Evolutionary conservation across 2,113 vertebrate species (phyloP), one percentile per base, ranked within the genome.

Genomic region (Anoplopoma fimbria): DNA sequence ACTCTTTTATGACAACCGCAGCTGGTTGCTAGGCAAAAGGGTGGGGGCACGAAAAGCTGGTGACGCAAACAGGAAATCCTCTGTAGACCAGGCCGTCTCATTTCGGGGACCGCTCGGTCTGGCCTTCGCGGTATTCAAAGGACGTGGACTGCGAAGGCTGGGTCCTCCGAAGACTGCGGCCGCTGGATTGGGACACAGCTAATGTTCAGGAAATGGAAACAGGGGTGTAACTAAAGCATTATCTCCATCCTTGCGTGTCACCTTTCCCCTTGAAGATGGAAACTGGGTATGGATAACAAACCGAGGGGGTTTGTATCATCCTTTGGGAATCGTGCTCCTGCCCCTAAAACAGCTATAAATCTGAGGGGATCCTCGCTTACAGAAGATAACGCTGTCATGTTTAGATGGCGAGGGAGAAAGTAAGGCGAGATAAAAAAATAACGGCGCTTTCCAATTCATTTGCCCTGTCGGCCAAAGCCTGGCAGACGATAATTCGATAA

Each of bases 301-400:
- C 62, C 78, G 23, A 9, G 36, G 6, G 6, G 29, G 29, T 25
- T 21, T 13, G 63, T 63, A 53, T 77, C 61, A 67, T 70, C 76
- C 73, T 77, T 69, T 75, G 60, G 79, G 58, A 73, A 64, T 76
- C 65, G 27, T 7, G 42, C 42, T 17, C 53, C 83, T 87, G 79
- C 45, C 73, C 83, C 83, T 85, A 76, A 47, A 84, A 53, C 51
- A 38, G 77, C 27, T 17, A 78, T 86, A 78, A 81, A 84, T 87
- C 81, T 36, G 80, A 0, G 21, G 69, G 77, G 51, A 49, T 79
- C 60, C 60, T 78, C 79, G 60, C 33, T 55, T 65, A 73, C 73
- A 8, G 33, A 3, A 70, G 69, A 76, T 87, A 81, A 82, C 29
- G 2, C 73, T 61, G 63, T 83, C 75, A 49, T 3, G 29, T 75